Conservation (phyloP, 2,113 vertebrate species). For the Excalfactoria chinensis region DNA sequence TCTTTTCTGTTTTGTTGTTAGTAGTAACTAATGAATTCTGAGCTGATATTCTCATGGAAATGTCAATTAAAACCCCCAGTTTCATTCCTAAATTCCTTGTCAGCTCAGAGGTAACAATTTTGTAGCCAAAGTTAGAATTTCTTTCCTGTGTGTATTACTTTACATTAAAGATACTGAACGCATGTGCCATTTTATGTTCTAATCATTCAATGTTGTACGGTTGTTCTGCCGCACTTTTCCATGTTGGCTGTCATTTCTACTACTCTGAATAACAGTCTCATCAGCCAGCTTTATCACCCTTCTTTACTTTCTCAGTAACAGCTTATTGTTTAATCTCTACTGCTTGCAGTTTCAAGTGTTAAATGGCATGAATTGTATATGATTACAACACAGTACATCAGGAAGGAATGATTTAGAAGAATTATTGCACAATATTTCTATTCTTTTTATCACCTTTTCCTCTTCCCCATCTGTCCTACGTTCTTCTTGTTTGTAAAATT, state of each 20-base stretch:
- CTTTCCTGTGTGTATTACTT: background rate
- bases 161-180: background rate
- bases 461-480: background rate
- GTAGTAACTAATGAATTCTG: background rate
- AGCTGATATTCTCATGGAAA: background rate
- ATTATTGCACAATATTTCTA: conserved; percentile 39
- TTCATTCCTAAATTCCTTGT: background rate
- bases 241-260: conserved; percentile 31
- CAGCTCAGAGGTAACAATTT: background rate
- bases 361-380: conserved; percentile 1
- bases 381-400: background rate
- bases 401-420: conserved; percentile 30
- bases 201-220: background rate
- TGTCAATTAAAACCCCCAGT: background rate
- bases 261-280: conserved; percentile 36
- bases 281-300: conserved; percentile 28
- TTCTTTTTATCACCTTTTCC: conserved; percentile 49
- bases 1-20: background rate
- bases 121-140: background rate
- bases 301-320: background rate
- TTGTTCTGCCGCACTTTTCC: background rate
- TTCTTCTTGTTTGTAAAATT: background rate
- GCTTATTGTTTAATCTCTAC: conserved; percentile 54
- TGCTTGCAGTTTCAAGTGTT: conserved; percentile 19
- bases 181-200: background rate